These are phyloP conservation scores for Megalonaias nervosa DNA, from an alignment of 1,140 invertebrate species.

Conservation along the genomic window DNA sequence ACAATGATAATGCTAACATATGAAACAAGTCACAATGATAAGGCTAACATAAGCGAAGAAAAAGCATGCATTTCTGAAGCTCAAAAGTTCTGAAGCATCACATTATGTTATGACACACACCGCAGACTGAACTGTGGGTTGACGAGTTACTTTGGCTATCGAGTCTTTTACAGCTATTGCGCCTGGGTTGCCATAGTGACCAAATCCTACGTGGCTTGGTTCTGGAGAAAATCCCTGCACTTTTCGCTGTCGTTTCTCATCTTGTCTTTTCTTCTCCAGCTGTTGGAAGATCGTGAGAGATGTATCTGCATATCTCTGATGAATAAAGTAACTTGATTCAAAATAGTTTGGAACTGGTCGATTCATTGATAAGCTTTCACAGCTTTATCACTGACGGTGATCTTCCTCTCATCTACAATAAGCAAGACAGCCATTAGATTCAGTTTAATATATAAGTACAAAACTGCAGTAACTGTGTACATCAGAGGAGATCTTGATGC, in stretches of 20 bases:
- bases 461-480: too few species aligned
- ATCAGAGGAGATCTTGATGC: too few species aligned
- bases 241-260: constrained; percentile 31
- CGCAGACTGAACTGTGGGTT: constrained; percentile 36
- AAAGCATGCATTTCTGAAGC: background rate
- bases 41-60: constrained; percentile 1
- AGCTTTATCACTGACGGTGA: background rate
- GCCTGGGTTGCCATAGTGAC: constrained; percentile 52
- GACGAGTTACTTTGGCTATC: constrained; percentile 20
- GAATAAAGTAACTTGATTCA: constrained; percentile 63
- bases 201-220: constrained; percentile 37
- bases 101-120: constrained; percentile 42
- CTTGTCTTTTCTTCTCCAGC: constrained; percentile 41
- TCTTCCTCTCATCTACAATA: background rate
- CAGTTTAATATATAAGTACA: too few species aligned
- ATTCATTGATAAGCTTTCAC: constrained; percentile 47
- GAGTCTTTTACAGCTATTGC: constrained; percentile 40
- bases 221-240: background rate
- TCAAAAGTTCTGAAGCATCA: too few species aligned
- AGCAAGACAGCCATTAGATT: background rate
- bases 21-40: background rate
- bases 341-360: constrained; percentile 45
- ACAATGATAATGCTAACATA: too few species aligned
- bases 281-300: constrained; percentile 65
- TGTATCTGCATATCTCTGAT: constrained; percentile 71